These are phyloP conservation scores for Tenthredo livida DNA, from an alignment of 2,888 invertebrate genomes.

Conservation along the genomic window DNA sequence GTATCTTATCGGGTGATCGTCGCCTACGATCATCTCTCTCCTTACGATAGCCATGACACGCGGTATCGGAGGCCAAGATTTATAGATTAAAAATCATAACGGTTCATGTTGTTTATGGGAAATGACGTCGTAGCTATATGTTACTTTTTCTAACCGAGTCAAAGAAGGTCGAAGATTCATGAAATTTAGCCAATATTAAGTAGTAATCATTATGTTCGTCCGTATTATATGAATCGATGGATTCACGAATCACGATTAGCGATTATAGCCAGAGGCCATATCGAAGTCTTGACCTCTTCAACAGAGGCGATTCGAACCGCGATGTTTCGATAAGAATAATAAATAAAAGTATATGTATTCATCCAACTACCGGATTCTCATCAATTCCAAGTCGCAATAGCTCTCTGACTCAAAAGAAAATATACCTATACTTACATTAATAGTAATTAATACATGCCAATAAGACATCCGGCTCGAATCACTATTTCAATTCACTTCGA, in stretches of 20 bases:
- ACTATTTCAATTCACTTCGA: neutral
- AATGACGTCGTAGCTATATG: neutral
- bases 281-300: conserved; percentile 34
- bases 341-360: neutral
- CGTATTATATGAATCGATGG: neutral
- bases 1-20: neutral
- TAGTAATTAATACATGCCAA: conserved; percentile 6
- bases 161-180: neutral
- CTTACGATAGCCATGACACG: neutral
- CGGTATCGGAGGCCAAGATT: neutral
- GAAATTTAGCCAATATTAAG: neutral
- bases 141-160: neutral
- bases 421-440: neutral
- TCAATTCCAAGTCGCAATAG: conserved; percentile 34
- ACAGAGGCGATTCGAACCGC: neutral
- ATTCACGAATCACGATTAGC: neutral
- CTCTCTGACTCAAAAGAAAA: conserved; percentile 31
- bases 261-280: conserved; percentile 23
- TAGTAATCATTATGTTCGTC: neutral
- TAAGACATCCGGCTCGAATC: conserved; percentile 15
- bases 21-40: neutral
- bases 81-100: neutral
- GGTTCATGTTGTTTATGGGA: neutral
- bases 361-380: conserved; percentile 30
- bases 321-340: conserved; percentile 14